A percentile compares a stretch with the other conserved stretches of the same genome.
Conservation (phyloP, 2,888 invertebrate genomes). For the Amphipoea lucens region DNA sequence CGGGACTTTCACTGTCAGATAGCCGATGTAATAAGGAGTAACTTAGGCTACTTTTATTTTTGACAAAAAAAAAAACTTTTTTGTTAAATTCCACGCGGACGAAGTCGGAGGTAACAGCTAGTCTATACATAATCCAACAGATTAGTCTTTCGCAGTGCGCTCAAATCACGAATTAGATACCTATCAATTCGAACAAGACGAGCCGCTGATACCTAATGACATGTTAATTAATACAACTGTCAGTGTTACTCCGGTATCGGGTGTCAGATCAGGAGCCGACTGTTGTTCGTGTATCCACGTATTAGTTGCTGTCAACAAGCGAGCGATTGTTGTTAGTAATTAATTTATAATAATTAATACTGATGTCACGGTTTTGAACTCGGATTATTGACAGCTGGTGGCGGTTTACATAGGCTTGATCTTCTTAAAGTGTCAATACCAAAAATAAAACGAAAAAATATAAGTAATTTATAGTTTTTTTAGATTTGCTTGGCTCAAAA, state of each 20-base stretch:
- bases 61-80: too few species aligned
- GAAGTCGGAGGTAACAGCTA: too few species aligned
- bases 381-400: background rate
- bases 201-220: conserved; percentile 33
- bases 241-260: conserved; percentile 34
- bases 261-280: conserved; percentile 41
- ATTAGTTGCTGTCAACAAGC: conserved; percentile 34
- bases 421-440: background rate
- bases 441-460: background rate
- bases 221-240: conserved; percentile 61
- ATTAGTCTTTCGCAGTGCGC: conserved; percentile 1
- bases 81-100: too few species aligned
- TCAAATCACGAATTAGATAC: conserved; percentile 21
- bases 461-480: background rate
- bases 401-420: background rate
- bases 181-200: conserved; percentile 12
- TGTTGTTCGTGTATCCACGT: conserved; percentile 13
- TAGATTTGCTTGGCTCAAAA: too few species aligned
- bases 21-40: too few species aligned
- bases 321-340: conserved; percentile 19
- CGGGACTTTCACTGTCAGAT: too few species aligned
- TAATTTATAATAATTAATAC: conserved; percentile 28
- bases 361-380: conserved; percentile 6
- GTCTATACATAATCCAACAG: background rate
- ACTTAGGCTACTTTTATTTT: too few species aligned